Percentiles rank a stretch among this genome's conserved stretches.
Conservation (phyloP, 2,888 invertebrate genomes). For the Byasa hedistus region DNA sequence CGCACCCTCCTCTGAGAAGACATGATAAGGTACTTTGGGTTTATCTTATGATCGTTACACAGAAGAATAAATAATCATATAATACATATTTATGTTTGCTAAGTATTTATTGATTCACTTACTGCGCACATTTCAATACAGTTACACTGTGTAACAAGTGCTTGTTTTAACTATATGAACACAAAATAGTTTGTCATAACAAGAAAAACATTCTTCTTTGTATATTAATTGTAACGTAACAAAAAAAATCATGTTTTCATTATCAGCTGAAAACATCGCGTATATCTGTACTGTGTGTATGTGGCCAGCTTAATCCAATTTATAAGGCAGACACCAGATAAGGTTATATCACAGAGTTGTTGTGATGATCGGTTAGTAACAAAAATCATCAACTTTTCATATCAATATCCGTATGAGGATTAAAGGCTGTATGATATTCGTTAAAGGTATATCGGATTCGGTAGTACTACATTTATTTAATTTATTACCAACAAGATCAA, state of each 20-base stretch:
- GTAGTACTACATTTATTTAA: no score
- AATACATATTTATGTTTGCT: no score
- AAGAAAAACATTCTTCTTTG: constrained; percentile 1
- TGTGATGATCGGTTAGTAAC: constrained; percentile 32
- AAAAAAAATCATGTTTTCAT: constrained; percentile 16
- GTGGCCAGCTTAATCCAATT: constrained; percentile 53
- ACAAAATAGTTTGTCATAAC: constrained; percentile 25
- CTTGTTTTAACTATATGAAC: constrained; percentile 16
- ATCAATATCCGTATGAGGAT: constrained; percentile 10
- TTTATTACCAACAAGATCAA: no score
- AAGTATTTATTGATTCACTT: constrained; percentile 4
- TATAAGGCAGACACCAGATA: constrained; percentile 41
- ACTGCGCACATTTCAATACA: constrained; percentile 27
- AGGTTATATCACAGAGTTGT: constrained; percentile 35
- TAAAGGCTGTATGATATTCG: constrained; percentile 7
- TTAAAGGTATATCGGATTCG: not conserved
- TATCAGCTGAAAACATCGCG: constrained; percentile 39
- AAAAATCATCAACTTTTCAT: constrained; percentile 27
- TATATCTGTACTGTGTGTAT: constrained; percentile 45
- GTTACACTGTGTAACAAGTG: constrained; percentile 20
- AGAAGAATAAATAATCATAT: no score
- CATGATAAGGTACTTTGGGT: no score
- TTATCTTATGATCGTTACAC: no score
- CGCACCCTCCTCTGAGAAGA: no score
- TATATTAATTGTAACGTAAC: constrained; percentile 12